Percentiles rank a stretch among this genome's conserved stretches.
Conservation (phyloP, 2,888 invertebrate genomes). For the Cheiracanthium punctorium region DNA sequence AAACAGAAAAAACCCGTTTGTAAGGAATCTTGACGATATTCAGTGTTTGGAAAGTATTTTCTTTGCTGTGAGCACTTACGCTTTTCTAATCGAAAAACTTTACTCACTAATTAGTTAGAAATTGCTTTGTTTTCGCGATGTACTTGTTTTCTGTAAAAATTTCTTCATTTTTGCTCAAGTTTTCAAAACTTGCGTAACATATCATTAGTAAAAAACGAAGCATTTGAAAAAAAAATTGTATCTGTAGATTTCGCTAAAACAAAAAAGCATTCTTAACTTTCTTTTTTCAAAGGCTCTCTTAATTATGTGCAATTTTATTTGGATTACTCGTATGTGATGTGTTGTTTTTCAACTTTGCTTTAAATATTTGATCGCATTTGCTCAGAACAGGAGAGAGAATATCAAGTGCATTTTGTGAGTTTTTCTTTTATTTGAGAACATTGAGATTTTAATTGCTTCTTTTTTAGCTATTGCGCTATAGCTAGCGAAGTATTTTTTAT, state of each 20-base stretch:
- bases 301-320: not conserved
- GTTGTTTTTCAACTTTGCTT: no score
- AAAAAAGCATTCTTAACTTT: not conserved
- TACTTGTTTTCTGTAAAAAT: not conserved
- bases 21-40: no score
- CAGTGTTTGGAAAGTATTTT: not conserved
- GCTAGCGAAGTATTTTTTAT: no score
- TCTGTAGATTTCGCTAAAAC: not conserved
- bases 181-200: not conserved
- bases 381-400: no score
- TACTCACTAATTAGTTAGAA: not conserved
- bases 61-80: not conserved
- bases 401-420: no score
- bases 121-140: not conserved
- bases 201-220: not conserved
- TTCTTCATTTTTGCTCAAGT: not conserved
- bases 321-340: not conserved
- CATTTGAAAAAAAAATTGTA: not conserved
- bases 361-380: no score
- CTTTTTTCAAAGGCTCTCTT: not conserved
- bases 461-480: no score
- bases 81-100: not conserved
- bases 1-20: no score
- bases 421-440: no score
- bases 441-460: no score